phyloP scores from a whole-genome alignment of 2,888 invertebrate genomes.

The Machimus atricapillus region DNA sequence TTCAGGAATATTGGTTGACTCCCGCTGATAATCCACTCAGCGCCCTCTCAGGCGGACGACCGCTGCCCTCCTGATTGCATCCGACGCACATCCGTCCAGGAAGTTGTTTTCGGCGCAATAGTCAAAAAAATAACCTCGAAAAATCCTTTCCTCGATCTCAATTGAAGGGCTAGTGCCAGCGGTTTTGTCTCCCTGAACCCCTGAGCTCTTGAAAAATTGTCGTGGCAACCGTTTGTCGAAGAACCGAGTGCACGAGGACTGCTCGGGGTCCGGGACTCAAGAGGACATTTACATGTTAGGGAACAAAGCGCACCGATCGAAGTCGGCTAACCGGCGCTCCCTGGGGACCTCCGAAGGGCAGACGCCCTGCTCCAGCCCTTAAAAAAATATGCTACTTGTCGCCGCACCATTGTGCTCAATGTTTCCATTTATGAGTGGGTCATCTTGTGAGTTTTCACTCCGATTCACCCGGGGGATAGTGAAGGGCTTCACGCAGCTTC shows the following conservation, averaged over 20 bases:
- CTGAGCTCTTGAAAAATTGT: not conserved
- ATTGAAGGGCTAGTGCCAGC: not conserved
- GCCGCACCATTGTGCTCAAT: conserved; percentile 16
- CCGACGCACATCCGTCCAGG: conserved; percentile 5
- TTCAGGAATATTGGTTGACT: conserved; percentile 5
- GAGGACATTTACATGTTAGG: conserved; percentile 6
- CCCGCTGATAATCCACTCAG: not conserved
- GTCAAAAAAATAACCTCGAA: not conserved
- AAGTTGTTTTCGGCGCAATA: not conserved
- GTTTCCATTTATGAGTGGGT: conserved; percentile 16
- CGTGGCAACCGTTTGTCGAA: not conserved
- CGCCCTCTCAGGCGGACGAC: not conserved
- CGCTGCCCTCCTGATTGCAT: not conserved
- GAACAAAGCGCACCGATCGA: not conserved
- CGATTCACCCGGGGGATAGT: not conserved
- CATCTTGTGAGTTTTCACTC: conserved; percentile 12
- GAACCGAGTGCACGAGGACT: not conserved
- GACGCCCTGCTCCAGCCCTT: not conserved
- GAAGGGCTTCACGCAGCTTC: conserved; percentile 4
- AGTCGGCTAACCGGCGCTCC: not conserved
- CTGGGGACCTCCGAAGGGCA: not conserved
- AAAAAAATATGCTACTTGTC: conserved; percentile 25
- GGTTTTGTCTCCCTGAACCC: not conserved
- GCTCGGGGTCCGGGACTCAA: not conserved
- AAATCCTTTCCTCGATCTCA: not conserved